Base-by-base conservation (phyloP, 2,113 vertebrate species). In the Odobenus rosmarus region DNA sequence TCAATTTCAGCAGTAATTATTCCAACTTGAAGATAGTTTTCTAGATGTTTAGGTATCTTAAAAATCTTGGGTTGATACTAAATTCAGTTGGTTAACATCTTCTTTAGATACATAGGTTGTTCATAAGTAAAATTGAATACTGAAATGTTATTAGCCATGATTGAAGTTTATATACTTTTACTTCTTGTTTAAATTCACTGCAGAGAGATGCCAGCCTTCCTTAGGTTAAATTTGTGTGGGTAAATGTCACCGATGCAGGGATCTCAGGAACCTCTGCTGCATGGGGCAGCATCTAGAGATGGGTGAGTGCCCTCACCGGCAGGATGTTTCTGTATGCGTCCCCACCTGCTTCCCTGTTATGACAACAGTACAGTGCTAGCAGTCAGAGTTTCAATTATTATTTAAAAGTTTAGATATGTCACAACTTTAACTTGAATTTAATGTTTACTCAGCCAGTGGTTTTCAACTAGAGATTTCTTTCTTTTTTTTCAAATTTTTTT, bases 281-380 rank as follows among this genome's bases (percentile, higher is more conserved):
- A 4, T 3, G 0, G 0, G 21, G 39, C 24, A 28, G 24, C 24
- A 14, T 67, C 33, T 24, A 76, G 39, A 16, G 13, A 76, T 46
- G 24, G 7, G 24, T 1, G 72, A 46, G 39, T 28, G 24, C 11
- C 14, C 24, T 46, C 1, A 3, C 36, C 36, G 1, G 1, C 21
- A 5, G 2, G 21, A 24, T 42, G 36, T 5, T 62, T 72, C 36
- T 42, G 19, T 71, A 23, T 3, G 39, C 12, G 12, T 74, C 23
- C 71, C 23, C 0, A 15, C 24, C 72, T 76, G 39, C 24, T 39
- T 76, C 24, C 39, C 23, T 42, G 12, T 76, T 28, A 8, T 7
- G 24, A 1, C 39, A 76, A 42, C 24, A 46, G 26, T 26, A 46
- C 3, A 4, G 39, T 76, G 24, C 24, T 46, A 28, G 8, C 1